Conservation (phyloP, 2,888 invertebrate species). For the Synergus japonicus region DNA sequence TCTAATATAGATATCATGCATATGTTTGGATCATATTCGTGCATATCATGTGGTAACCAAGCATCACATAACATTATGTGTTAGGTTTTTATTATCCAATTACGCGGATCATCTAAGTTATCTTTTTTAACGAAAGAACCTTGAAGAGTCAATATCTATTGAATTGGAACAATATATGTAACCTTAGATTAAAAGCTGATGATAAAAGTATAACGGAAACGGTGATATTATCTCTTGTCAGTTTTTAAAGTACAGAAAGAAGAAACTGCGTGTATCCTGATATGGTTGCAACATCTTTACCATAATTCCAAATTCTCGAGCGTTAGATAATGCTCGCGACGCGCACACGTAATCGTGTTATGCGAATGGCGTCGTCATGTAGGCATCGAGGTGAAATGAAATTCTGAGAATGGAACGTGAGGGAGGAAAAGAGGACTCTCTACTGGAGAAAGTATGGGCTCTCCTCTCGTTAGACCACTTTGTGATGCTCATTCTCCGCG, state of each 20-base stretch:
- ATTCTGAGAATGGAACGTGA: constrained; percentile 54
- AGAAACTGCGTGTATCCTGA: neutral
- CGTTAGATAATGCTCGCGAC: constrained; percentile 43
- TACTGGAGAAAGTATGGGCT: constrained; percentile 60
- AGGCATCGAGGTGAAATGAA: constrained; percentile 57
- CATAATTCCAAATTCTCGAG: constrained; percentile 19
- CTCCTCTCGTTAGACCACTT: constrained; percentile 60
- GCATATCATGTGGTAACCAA: neutral
- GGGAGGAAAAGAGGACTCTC: constrained; percentile 43
- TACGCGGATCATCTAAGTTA: constrained; percentile 1
- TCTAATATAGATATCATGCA: neutral
- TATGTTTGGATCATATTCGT: neutral
- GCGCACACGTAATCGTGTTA: constrained; percentile 54
- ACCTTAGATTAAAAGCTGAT: too few relatives aligned
- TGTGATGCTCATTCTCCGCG: constrained; percentile 41
- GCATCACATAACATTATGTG: neutral
- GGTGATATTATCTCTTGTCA: too few relatives aligned
- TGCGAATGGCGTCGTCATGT: constrained; percentile 46
- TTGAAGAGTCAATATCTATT: neutral
- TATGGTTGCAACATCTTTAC: neutral
- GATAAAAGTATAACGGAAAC: too few relatives aligned
- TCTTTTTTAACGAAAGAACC: neutral
- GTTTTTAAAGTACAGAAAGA: too few relatives aligned
- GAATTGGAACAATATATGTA: constrained; percentile 1
- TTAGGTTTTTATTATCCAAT: constrained; percentile 16